Base-by-base conservation (phyloP, 2,113 vertebrate genomes). In the Heterochromis multidens region DNA sequence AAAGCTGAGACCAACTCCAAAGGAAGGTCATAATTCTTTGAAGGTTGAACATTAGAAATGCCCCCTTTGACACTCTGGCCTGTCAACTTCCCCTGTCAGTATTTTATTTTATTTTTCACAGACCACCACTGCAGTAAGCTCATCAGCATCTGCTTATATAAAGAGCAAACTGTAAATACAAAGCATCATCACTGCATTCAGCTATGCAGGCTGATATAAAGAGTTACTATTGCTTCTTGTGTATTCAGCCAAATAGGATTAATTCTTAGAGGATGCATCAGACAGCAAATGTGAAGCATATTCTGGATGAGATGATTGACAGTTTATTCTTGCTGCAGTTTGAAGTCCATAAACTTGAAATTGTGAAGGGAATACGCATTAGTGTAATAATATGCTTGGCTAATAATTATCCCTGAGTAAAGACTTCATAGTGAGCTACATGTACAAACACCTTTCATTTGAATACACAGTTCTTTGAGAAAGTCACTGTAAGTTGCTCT, bases 161-260 rank as follows among this genome's bases (percentile, higher is more conserved):
- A 86, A 79, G 25, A 43, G 29, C 56, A 84, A 83, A 65, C 27
- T 84, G 65, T 87, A 80, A 94, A 89, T 89, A 79, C 31, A 46
- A 65, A 33, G 52, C 46, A 11, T 83, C 60, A 25, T 82, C 74
- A 56, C 6, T n/a, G 35, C 72, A 63, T 29, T 81, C 56, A 33
- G 33, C 76, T 21, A 43, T 40, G 63, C 23, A 46, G 83, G 78
- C 61, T 33, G 43, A 89, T 84, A 80, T 49, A 82, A 84, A 90
- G 83, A 70, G 61, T 33, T 62, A 27, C n/a, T 61, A 35, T 79
- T 80, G 40, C 70, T 77, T 85, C 56, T 84, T 87, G 82, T 82
- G 40, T 60, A 5, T 74, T 61, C 78, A 57, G 29, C 83, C 57
- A 33, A 58, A 70, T 77, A 43, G 27, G 58, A 61, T 82, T 74